Evolutionary conservation across 2,113 vertebrate genomes (phyloP), one percentile per base, ranked within the genome.

Genomic region (Pteronura brasiliensis): DNA sequence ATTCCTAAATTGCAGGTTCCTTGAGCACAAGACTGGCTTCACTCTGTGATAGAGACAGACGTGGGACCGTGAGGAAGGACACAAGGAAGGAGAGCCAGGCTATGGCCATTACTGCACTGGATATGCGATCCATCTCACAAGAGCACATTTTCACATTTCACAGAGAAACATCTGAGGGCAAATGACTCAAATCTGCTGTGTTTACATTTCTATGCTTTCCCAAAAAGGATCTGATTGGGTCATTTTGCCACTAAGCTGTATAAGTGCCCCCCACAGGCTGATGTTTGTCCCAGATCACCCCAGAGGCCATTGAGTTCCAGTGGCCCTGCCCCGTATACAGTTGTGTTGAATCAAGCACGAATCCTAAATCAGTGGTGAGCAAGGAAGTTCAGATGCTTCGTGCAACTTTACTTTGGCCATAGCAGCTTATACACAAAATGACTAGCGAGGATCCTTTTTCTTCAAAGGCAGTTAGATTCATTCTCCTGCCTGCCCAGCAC

Each of bases 81-180:
- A 1, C 10, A 1, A 42, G 25, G 47, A 55, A 34, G 21, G 29
- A 52, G 18, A 29, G 5, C 4, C 7, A 39, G 14, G 55, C 4
- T 9, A 17, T 10, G 27, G 8, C 4, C 29, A 0, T n/a, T 13
- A 14, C 0, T 5, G n/a, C 2, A 9, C 11, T 7, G 25, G 36
- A 12, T 0, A 0, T 31, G 15, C 6, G 21, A 49, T 25, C 7
- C 27, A 34, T 74, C 59, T 74, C 47, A 67, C 81, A 67, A 87
- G 76, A 77, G 14, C 52, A 42, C 7, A 80, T 36, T 71, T n/a
- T 88, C 36, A 79, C 3, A 31, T 6, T 42, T 42, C 71, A 23
- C 11, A 52, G 63, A 93, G 23, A 34, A 59, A 42, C 0, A 1
- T 21, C 21, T 10, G 5, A 72, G 27, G 39, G 7, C 59, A 23